These are phyloP conservation scores for Pediacus dermestoides DNA, from an alignment of 2,888 invertebrate species.

Conservation along the genomic window DNA sequence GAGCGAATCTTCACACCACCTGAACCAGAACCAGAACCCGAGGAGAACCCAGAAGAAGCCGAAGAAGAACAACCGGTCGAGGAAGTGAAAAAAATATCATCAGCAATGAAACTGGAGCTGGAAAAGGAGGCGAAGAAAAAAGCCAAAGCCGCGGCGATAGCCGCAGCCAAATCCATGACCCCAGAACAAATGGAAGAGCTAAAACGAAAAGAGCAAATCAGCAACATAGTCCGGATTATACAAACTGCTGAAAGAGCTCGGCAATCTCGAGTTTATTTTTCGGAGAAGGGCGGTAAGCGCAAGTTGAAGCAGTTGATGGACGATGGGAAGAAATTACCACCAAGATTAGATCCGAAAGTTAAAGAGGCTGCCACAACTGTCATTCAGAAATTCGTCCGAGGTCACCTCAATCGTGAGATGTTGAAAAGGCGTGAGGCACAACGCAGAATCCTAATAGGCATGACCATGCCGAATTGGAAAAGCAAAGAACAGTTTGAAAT, in stretches of 20 bases:
- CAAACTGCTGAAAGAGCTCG: conserved; percentile 53
- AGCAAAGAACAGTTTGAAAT: conserved; percentile 51
- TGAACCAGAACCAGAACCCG: conserved; percentile 47
- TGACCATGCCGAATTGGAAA: conserved; percentile 55
- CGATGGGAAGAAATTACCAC: too few relatives aligned
- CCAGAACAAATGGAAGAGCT: neutral
- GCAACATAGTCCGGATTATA: conserved; percentile 42
- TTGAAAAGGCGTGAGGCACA: conserved; percentile 47
- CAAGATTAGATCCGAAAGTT: neutral
- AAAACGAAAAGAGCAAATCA: conserved; percentile 29
- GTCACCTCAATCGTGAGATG: conserved; percentile 49
- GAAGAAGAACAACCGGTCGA: conserved; percentile 24
- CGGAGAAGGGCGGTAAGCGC: conserved; percentile 24
- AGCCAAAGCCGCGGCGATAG: neutral
- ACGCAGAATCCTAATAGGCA: conserved; percentile 54
- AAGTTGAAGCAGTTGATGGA: neutral
- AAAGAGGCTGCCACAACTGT: conserved; percentile 34
- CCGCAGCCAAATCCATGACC: neutral
- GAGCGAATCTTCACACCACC: conserved; percentile 40
- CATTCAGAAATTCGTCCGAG: conserved; percentile 51
- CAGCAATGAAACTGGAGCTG: conserved; percentile 25
- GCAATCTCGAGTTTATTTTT: conserved; percentile 40
- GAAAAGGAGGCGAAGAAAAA: conserved; percentile 17
- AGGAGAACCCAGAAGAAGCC: conserved; percentile 44
- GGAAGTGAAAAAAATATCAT: conserved; percentile 23